Percentiles rank a stretch among this genome's conserved stretches.
phyloP scores from a whole-genome alignment of 2,797 vertebrate species.

The Pangasius krempfi region DNA sequence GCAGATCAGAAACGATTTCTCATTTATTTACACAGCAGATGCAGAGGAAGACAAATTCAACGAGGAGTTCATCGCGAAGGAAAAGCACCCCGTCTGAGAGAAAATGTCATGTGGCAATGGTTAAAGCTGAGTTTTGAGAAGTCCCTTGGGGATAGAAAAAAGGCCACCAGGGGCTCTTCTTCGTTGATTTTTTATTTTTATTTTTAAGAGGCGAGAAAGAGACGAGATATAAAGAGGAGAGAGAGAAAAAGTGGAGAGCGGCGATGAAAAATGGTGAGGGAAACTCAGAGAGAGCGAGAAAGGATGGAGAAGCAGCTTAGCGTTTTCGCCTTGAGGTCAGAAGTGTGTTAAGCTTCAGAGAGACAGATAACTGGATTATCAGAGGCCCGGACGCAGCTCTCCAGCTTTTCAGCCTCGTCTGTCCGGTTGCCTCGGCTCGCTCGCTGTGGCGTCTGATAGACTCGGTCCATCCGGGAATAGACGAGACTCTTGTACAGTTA shows the following conservation, averaged over 20 bases:
- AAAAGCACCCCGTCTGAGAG: not conserved
- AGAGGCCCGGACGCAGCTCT: constrained; percentile 75
- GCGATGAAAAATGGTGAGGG: not conserved
- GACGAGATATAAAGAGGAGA: not conserved
- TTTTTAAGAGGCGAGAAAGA: not conserved
- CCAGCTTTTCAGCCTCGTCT: constrained; percentile 32
- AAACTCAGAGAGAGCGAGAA: constrained; percentile 48
- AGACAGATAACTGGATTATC: constrained; percentile 83
- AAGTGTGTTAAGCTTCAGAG: constrained; percentile 78
- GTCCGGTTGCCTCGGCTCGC: constrained; percentile 50
- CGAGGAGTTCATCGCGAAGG: not conserved
- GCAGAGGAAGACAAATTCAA: not conserved
- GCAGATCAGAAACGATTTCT: constrained; percentile 10
- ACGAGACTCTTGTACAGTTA: constrained; percentile 75
- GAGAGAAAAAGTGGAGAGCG: not conserved
- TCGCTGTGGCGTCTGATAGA: constrained; percentile 65
- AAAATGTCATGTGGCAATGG: not conserved
- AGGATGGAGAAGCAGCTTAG: constrained; percentile 76
- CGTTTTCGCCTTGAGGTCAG: constrained; percentile 80
- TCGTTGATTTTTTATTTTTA: not conserved
- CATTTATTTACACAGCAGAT: not conserved
- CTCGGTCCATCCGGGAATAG: constrained; percentile 71
- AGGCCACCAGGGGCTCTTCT: not conserved
- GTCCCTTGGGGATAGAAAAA: not conserved
- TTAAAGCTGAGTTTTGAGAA: not conserved